A percentile compares a stretch with the other conserved stretches of the same genome.
Evolutionary conservation across 1,140 invertebrate species (phyloP).

Genomic region (Lerema accius): DNA sequence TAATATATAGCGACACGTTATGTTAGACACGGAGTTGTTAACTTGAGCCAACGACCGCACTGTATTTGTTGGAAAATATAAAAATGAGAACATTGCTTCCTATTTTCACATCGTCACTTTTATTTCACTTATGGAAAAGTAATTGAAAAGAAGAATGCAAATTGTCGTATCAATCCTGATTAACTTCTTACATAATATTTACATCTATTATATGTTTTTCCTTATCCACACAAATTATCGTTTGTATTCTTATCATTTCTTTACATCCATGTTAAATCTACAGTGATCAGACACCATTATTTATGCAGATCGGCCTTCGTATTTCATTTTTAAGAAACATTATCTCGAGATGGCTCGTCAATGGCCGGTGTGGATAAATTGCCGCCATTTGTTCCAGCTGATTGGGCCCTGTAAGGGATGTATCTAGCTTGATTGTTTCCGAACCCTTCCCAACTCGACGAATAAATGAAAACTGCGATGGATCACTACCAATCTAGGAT

Average conservation of each 20-base stretch:
- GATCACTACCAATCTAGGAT: constrained; percentile 32
- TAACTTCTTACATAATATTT: no score
- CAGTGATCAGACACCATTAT: not conserved
- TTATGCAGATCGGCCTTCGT: constrained; percentile 16
- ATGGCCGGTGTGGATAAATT: constrained; percentile 48
- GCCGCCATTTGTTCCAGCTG: constrained; percentile 56
- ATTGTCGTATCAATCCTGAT: no score
- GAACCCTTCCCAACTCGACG: constrained; percentile 48
- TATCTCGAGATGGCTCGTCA: constrained; percentile 25
- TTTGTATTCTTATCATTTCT: not conserved
- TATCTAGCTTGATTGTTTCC: constrained; percentile 63
- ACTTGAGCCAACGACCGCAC: not conserved
- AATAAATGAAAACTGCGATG: constrained; percentile 44
- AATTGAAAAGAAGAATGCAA: no score
- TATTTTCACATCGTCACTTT: no score
- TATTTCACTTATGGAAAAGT: no score
- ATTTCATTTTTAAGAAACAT: constrained; percentile 30
- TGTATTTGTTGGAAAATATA: not conserved
- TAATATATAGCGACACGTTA: not conserved
- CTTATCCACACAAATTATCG: not conserved
- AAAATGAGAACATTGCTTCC: no score
- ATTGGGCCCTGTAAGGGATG: constrained; percentile 56
- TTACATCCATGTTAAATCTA: not conserved
- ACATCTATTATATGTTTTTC: not conserved
- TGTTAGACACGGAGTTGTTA: not conserved